phyloP scores from a whole-genome alignment of 2,888 invertebrate species.

The Eupithecia exiguata region DNA sequence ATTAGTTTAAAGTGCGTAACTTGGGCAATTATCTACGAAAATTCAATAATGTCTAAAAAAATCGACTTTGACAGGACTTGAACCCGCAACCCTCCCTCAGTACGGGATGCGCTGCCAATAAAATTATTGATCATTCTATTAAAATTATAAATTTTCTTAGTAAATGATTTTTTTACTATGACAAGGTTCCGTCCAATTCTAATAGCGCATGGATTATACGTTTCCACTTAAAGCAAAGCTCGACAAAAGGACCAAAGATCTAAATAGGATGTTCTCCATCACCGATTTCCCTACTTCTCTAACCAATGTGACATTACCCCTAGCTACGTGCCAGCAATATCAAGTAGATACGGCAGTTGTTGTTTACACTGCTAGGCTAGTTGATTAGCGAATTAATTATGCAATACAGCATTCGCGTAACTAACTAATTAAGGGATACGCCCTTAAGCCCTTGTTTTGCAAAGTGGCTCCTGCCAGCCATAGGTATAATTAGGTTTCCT shows the following conservation, averaged over 20 bases:
- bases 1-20: too few species aligned
- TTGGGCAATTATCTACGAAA: too few species aligned
- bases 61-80: too few species aligned
- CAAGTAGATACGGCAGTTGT: background rate
- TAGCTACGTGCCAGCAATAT: slow-evolving; percentile 8
- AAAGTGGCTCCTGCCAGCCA: background rate
- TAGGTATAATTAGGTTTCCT: background rate
- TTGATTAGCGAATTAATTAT: slow-evolving; percentile 27
- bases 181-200: background rate
- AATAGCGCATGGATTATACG: background rate
- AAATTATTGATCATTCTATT: too few species aligned
- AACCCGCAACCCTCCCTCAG: too few species aligned
- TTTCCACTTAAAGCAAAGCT: background rate
- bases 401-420: slow-evolving; percentile 19
- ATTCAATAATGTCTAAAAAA: too few species aligned
- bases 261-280: background rate
- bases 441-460: background rate
- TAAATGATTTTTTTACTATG: background rate
- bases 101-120: too few species aligned
- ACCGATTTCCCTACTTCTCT: background rate
- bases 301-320: background rate
- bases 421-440: slow-evolving; percentile 24
- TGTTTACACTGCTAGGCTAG: slow-evolving; percentile 4
- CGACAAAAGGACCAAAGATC: background rate
- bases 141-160: too few species aligned